A percentile compares a stretch with the other conserved stretches of the same genome.
Conservation (phyloP, 2,797 vertebrate genomes). For the Pelobates cultripes region DNA sequence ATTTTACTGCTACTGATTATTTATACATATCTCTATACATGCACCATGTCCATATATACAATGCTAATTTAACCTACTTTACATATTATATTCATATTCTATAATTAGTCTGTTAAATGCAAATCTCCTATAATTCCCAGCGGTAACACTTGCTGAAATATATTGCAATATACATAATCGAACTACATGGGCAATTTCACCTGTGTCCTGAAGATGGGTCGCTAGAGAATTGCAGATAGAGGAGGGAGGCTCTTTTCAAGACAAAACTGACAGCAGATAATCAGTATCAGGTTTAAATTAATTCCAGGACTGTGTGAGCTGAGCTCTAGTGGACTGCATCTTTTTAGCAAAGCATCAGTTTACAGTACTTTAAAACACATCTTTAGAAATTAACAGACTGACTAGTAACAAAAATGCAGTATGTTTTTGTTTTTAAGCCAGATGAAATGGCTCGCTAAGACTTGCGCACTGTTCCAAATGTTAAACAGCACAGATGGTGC, state of each 20-base stretch:
- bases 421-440: conserved; percentile 33
- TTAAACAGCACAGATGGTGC: conserved; percentile 47
- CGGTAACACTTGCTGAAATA: not conserved
- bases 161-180: not conserved
- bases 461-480: conserved; percentile 36
- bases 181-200: not conserved
- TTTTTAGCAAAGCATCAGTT: not conserved
- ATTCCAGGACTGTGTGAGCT: too few species aligned
- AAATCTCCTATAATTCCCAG: not conserved
- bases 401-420: conserved; percentile 6
- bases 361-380: conserved; percentile 10
- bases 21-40: too few species aligned
- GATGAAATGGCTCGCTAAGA: conserved; percentile 39
- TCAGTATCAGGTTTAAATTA: too few species aligned
- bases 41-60: not conserved
- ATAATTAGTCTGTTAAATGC: not conserved
- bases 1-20: too few species aligned
- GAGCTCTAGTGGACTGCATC: not conserved
- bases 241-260: not conserved
- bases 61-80: not conserved
- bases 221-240: not conserved
- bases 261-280: not conserved
- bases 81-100: not conserved
- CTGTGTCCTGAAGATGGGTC: not conserved
- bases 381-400: conserved; percentile 15